Evolutionary conservation across 2,888 invertebrate genomes (phyloP), one percentile per base, ranked within the genome.

Genomic region (Neoitamus cyanurus): DNA sequence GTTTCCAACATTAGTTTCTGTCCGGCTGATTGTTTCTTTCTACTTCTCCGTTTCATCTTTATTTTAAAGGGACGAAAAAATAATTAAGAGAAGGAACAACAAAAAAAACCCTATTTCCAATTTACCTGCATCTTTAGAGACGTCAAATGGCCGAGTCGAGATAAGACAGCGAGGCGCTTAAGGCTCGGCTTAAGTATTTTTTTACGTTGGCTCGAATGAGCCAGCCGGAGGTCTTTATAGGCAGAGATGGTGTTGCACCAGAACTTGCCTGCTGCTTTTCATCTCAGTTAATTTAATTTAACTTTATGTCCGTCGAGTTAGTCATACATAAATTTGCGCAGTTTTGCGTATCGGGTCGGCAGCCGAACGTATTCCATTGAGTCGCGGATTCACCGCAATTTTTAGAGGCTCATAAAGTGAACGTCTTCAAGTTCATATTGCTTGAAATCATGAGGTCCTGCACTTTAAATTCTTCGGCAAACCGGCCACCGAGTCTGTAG

Each of bases 91-190:
- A 46, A 46, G 42, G 28, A 77, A 77, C 42, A 77, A 46, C 25
- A 28, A 36, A 42, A 77, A 46, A 73, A 73, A 73, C 28, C 36
- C 37, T 25, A 46, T 77, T 77, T 77, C 42, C 77, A 77, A 77
- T 77, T 77, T 77, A 77, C 28, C 77, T 77, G 42, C 77, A 46
- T 77, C 77, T 77, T 77, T 77, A 77, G 77, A 77, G 77, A 77
- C 77, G 37, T 77, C 77, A 77, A 77, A 28, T 46, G 77, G 77
- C 46, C 28, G 30, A 42, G 77, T 37, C 46, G 28, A 77, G 42
- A 77, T 77, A 77, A 77, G 42, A 77, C 77, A 77, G 42, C 30
- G 77, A 77, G 77, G 77, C 77, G 77, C 77, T 77, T 77, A 77
- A 77, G 46, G 25, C 6, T 20, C 25, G 36, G 11, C 36, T 77